Evolutionary conservation across 1,140 invertebrate genomes (phyloP), one percentile per base, ranked within the genome.

Genomic region (Drosophila oshimai): DNA sequence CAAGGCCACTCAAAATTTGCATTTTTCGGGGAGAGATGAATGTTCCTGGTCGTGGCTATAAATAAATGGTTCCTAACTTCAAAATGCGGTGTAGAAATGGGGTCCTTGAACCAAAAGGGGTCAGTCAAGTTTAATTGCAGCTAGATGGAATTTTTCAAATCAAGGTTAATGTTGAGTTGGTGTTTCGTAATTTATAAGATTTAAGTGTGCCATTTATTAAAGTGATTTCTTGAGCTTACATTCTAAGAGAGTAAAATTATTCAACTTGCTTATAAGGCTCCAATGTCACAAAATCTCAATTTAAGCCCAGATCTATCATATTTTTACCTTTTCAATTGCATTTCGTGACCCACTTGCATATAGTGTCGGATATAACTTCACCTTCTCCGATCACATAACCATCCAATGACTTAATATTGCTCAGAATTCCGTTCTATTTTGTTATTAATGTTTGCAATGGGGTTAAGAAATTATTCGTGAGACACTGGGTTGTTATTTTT

Each of bases 371-470:
- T 9, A 42, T n/a, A 42, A 51, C 49, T 46, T 37, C 10, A 17
- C 18, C 53, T 29, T 17, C 42, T 44, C 10, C 41, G 7, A 42
- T 65, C 60, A 33, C 33, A 64, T 31, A 68, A 54, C 41, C 34
- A 26, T 18, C 3, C 18, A 64, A 20, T 47, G 13, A 41, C 34
- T 55, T n/a, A 54, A 41, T 65, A 46, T 26, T 33, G 22, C 13
- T 53, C 0, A 33, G n/a, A 62, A 61, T 49, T 7, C 61, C 22
- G 24, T 34, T 73, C 24, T 64, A 33, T 57, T 58, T 79, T 65
- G 18, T 42, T 57, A 65, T 65, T 74, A 80, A 80, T 80, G 51
- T 53, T 80, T 80, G 77, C 67, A 80, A 72, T 72, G 61, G 76
- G 71, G 77, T 72, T 80, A 75, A 41, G 39, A 53, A 70, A 70